A percentile compares a stretch with the other conserved stretches of the same genome.
Evolutionary conservation across 1,140 invertebrate genomes (phyloP).

Genomic region (Drosophila littoralis): DNA sequence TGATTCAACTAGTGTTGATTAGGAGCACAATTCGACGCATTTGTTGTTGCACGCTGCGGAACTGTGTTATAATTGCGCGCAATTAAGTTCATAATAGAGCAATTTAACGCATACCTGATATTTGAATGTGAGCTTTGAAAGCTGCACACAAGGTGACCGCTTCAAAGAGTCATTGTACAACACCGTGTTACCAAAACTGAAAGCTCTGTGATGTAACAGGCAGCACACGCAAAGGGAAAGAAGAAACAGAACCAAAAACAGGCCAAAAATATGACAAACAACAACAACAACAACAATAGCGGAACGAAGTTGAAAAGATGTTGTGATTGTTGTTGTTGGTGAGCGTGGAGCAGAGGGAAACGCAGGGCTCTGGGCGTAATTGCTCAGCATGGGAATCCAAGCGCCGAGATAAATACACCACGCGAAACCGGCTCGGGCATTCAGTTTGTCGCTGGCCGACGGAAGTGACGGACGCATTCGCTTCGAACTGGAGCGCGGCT

Average conservation of each 20-base stretch:
- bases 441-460: conserved; percentile 57
- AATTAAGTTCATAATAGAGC: conserved; percentile 15
- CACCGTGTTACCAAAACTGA: conserved; percentile 5
- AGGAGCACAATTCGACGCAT: not conserved
- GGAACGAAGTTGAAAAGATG: not conserved
- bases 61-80: not conserved
- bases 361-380: conserved; percentile 33
- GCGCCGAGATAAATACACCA: conserved; percentile 48
- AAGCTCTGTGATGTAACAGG: conserved; percentile 37
- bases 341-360: conserved; percentile 14
- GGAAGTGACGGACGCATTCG: conserved; percentile 46
- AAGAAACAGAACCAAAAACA: conserved; percentile 24
- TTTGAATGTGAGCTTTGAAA: conserved; percentile 26
- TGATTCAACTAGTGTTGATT: conserved; percentile 15
- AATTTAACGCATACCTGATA: conserved; percentile 10
- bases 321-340: not conserved
- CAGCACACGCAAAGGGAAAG: conserved; percentile 50
- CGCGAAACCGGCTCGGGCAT: conserved; percentile 55
- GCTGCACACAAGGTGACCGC: conserved; percentile 23
- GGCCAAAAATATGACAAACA: conserved; percentile 17
- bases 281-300: conserved; percentile 20
- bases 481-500: conserved; percentile 42
- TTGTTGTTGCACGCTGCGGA: conserved; percentile 23
- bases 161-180: not conserved
- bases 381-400: conserved; percentile 45